These are phyloP conservation scores for Malurus elegans DNA, from an alignment of 2,113 vertebrate species.

Conservation along the genomic window DNA sequence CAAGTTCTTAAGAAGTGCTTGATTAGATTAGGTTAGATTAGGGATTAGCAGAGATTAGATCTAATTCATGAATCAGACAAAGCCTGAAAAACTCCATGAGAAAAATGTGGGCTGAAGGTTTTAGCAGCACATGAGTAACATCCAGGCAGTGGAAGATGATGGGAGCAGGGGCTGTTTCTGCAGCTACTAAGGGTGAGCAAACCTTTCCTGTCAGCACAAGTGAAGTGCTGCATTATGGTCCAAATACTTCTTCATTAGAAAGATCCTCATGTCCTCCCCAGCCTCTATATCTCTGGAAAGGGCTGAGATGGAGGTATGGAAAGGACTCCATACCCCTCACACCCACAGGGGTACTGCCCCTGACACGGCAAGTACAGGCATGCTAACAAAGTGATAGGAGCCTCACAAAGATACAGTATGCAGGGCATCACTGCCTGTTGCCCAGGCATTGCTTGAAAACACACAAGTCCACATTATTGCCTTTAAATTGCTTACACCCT, in stretches of 20 bases:
- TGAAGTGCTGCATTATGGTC: neutral
- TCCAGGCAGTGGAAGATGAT: neutral
- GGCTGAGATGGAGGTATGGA: neutral
- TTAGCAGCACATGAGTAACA: neutral
- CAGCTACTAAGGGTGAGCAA: neutral
- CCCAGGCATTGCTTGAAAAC: neutral
- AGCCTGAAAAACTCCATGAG: neutral
- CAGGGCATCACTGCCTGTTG: neutral
- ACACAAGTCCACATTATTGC: neutral
- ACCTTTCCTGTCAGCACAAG: neutral
- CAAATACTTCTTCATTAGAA: neutral
- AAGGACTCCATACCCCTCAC: neutral
- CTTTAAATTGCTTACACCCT: neutral
- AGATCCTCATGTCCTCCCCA: neutral
- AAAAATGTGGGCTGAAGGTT: neutral
- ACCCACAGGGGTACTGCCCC: neutral
- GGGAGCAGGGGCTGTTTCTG: neutral
- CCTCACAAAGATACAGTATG: neutral
- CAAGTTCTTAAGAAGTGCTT: neutral
- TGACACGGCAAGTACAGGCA: neutral
- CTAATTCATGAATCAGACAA: neutral
- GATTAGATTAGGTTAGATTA: neutral
- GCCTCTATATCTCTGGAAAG: neutral
- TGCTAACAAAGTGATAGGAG: neutral
- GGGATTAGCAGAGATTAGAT: neutral